Conservation (phyloP, 2,113 vertebrate genomes). For the Smithornis capensis region DNA sequence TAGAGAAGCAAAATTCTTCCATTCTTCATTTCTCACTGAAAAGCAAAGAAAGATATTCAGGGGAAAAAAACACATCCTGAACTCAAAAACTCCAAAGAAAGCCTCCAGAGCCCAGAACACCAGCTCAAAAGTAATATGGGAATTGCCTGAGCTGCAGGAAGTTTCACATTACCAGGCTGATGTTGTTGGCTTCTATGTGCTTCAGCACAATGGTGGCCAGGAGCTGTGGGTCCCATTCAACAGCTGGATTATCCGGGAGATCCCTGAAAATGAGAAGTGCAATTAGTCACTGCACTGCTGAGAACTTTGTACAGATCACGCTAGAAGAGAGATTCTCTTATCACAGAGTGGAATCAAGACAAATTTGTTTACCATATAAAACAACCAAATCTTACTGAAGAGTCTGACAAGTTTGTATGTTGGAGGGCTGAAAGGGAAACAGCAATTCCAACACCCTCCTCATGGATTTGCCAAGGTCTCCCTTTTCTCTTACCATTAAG, state of each 20-base stretch:
- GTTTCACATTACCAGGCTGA: constrained; percentile 81
- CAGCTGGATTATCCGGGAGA: constrained; percentile 86
- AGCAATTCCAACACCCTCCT: background rate
- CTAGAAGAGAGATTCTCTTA: background rate
- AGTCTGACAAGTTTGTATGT: background rate
- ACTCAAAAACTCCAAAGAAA: background rate
- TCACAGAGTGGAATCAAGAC: background rate
- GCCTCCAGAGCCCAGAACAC: background rate
- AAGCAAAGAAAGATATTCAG: background rate
- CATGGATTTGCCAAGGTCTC: background rate
- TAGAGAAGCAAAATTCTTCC: background rate
- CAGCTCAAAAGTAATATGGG: background rate
- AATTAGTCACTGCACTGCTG: background rate
- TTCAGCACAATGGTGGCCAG: constrained; percentile 76
- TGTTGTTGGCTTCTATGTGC: constrained; percentile 74
- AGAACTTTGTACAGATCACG: background rate
- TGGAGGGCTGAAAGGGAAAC: background rate
- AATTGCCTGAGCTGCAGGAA: background rate
- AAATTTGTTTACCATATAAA: background rate
- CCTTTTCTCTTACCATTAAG: background rate
- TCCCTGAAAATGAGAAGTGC: constrained; percentile 73
- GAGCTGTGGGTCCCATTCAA: constrained; percentile 80
- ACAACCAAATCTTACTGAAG: background rate
- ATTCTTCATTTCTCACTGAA: background rate
- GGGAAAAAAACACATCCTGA: background rate